Percentiles rank a stretch among this genome's conserved stretches.
phyloP scores from a whole-genome alignment of 1,140 invertebrate genomes.

The Theocolax elegans region DNA sequence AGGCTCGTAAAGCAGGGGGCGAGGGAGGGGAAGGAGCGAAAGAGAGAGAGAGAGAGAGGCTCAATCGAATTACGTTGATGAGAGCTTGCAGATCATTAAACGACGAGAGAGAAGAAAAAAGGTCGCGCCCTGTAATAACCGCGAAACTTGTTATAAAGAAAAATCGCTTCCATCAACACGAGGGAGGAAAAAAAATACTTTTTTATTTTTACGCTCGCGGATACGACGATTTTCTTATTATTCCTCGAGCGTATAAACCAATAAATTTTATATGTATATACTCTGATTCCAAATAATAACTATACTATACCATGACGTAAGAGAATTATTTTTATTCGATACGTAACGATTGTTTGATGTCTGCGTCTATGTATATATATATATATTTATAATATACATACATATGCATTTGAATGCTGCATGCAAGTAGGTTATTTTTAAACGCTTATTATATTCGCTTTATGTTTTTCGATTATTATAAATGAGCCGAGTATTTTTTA shows the following conservation, averaged over 20 bases:
- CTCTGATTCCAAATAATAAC: conserved; percentile 25
- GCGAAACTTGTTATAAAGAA: conserved; percentile 45
- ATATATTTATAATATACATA: too few relatives aligned
- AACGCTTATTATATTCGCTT: conserved; percentile 1
- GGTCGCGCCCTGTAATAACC: neutral
- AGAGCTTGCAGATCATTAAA: conserved; percentile 37
- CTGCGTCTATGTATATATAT: too few relatives aligned
- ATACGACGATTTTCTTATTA: too few relatives aligned
- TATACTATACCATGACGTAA: conserved; percentile 21
- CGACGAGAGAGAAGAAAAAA: conserved; percentile 6
- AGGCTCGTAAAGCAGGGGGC: conserved; percentile 21
- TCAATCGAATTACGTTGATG: conserved; percentile 41
- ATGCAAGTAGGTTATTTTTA: conserved; percentile 16
- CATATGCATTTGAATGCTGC: conserved; percentile 1
- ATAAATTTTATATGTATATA: too few relatives aligned
- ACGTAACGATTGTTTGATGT: conserved; percentile 10
- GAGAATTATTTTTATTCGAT: conserved; percentile 20
- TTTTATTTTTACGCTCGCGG: too few relatives aligned
- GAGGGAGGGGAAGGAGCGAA: neutral
- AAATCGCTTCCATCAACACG: neutral
- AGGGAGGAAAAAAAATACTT: too few relatives aligned
- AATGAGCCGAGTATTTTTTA: conserved; percentile 1
- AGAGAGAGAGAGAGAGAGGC: neutral
- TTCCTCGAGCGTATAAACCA: too few relatives aligned
- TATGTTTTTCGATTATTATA: conserved; percentile 2